Evolutionary conservation across 2,797 vertebrate genomes (phyloP), one percentile per base, ranked within the genome.

Genomic region (Acomys russatus): DNA sequence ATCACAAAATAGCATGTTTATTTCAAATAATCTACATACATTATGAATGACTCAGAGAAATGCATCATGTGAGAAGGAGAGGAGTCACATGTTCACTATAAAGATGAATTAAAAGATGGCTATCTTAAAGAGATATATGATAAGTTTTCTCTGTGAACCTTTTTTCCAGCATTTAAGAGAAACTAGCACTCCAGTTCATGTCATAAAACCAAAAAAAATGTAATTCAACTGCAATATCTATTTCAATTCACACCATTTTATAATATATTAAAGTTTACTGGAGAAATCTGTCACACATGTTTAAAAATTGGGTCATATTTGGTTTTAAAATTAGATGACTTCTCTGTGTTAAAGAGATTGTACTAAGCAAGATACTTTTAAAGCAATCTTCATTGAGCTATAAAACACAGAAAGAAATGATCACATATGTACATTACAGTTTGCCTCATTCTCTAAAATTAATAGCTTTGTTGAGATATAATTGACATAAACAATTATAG

Each of bases 261-360:
- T 83, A 90, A 9, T 54, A 38, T 74, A 92, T 74, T 94, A 83
- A 90, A 94, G 15, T 94, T 96, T 95, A 94, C 49, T 92, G 51
- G 68, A 17, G 83, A 33, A 95, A 38, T 63, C 71, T 88, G 17
- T 56, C 61, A 93, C 17, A 68, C 66, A 38, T 91, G 30, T 79
- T 79, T 88, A 94, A 94, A 94, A 91, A 88, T 76, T 85, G 38
- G 17, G n/a, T 85, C 66, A 94, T 93, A 49, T n/a, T 85, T 70
- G n/a, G n/a, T 38, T 89, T 93, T 91, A 80, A 96, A 92, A 91
- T 56, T 91, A 93, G 18, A 64, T 56, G 91, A 88, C 85, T 92
- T 80, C 70, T 17, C 66, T 91, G 70, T 85, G 88, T 93, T n/a
- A 90, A 83, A 38, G 44, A 91, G 28, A 84, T 78, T 61, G 86